Conservation (phyloP, 2,888 invertebrate species). For the Coenonympha arcania region DNA sequence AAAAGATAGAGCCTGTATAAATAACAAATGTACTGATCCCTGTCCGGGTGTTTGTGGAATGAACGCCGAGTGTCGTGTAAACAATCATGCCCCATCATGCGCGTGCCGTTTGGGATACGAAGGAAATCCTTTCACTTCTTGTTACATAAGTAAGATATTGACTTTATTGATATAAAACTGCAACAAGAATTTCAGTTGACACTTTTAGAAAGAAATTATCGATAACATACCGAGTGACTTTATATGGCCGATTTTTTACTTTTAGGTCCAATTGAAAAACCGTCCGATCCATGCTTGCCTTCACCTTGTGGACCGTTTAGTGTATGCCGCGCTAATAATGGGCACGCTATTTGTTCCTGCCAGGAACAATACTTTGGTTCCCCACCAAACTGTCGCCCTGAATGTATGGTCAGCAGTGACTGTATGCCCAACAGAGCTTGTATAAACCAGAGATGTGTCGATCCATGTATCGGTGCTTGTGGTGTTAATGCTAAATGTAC, state of each 20-base stretch:
- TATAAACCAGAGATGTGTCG: slow-evolving; percentile 83
- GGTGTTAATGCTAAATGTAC: slow-evolving; percentile 86
- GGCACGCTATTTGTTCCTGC: slow-evolving; percentile 87
- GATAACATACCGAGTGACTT: not conserved
- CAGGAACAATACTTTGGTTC: slow-evolving; percentile 57
- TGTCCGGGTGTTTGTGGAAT: slow-evolving; percentile 87
- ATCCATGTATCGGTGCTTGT: slow-evolving; percentile 89
- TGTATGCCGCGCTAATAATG: slow-evolving; percentile 80
- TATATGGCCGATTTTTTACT: not conserved
- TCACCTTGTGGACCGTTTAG: slow-evolving; percentile 88
- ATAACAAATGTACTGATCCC: slow-evolving; percentile 88
- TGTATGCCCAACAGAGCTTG: slow-evolving; percentile 87
- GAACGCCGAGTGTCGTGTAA: slow-evolving; percentile 86
- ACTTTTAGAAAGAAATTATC: not conserved
- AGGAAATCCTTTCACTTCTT: slow-evolving; percentile 85
- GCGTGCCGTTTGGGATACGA: slow-evolving; percentile 81
- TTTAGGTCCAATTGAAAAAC: slow-evolving; percentile 55
- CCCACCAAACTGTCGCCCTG: slow-evolving; percentile 83
- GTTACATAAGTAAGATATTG: slow-evolving; percentile 71
- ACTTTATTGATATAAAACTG: not conserved
- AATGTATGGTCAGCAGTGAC: slow-evolving; percentile 87
- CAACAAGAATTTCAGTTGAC: too few relatives aligned
- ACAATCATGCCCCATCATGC: slow-evolving; percentile 87
- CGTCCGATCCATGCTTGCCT: slow-evolving; percentile 73
- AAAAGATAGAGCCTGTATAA: slow-evolving; percentile 82